Conservation (phyloP, 2,888 invertebrate genomes). For the Drosophila seclusa region DNA sequence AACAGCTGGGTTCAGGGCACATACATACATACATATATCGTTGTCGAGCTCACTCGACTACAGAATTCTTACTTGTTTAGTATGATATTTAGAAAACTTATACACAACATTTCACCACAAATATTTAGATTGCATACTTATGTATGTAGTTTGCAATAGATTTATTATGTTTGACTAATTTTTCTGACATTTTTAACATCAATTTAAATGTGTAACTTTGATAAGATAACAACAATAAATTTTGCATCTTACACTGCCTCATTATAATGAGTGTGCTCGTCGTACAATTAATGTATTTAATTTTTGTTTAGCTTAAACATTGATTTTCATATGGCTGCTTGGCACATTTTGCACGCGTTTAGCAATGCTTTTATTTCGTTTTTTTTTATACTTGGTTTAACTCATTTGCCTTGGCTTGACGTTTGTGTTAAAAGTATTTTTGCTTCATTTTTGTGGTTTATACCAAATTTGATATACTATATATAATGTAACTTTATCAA, state of each 20-base stretch:
- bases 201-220: slow-evolving; percentile 25
- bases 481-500: slow-evolving; percentile 26
- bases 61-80: not conserved
- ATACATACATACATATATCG: not conserved
- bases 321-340: slow-evolving; percentile 39
- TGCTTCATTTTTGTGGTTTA: slow-evolving; percentile 5
- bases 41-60: not conserved
- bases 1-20: not conserved
- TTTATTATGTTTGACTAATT: slow-evolving; percentile 13
- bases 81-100: slow-evolving; percentile 21
- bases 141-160: slow-evolving; percentile 14
- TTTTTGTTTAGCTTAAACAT: slow-evolving; percentile 13
- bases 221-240: slow-evolving; percentile 39
- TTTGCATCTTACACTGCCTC: slow-evolving; percentile 22
- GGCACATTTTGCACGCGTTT: slow-evolving; percentile 52
- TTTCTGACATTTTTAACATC: slow-evolving; percentile 17
- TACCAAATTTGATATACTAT: slow-evolving; percentile 27
- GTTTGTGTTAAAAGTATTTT: slow-evolving; percentile 8
- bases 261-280: slow-evolving; percentile 11
- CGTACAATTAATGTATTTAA: slow-evolving; percentile 2
- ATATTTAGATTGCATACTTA: slow-evolving; percentile 16
- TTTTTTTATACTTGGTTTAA: slow-evolving; percentile 7
- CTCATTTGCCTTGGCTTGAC: slow-evolving; percentile 12
- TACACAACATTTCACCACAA: slow-evolving; percentile 47
- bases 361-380: slow-evolving; percentile 25